Evolutionary conservation across 1,140 invertebrate species (phyloP), one percentile per base, ranked within the genome.

Genomic region (Megalopta genalis): DNA sequence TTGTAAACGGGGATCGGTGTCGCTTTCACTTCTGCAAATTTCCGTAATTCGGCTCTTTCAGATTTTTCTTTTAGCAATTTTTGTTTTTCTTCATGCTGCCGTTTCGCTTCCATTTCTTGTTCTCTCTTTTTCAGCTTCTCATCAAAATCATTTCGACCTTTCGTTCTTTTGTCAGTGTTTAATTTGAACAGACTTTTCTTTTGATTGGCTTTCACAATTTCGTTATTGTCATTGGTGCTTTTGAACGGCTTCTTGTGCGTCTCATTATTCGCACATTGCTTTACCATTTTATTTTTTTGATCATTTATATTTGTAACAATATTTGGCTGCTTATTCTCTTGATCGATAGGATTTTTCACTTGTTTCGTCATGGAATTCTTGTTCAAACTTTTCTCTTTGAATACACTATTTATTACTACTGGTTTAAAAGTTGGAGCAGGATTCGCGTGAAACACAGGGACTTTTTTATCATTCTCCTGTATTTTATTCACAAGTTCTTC

Each of bases 401-500:
- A 21, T 8, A 39, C 21, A 64, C 18, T 16, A 9, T 39, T 32
- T 10, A 39, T 18, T 6, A n/a, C 8, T 8, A 64, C 32, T 2
- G 62, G 32, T 39, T 64, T 64, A 37, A 92, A 91, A 25, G 85
- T 75, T 0, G 94, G 94, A 27, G 90, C 87, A 3, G 94, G 94
- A 71, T 94, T 94, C 1, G 94, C 94, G 77, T 93, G 93, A 79
- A 94, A 94, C 10, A 91, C 87, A 1, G 89, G 82, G 18, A 84
- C 27, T 65, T 92, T 92, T 52, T 92, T 92, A 46, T 93, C 89
- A 59, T 93, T 88, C 6, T 92, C 85, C 0, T 92, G 78, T 77
- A 93, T 90, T 83, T 94, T 92, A 54, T 94, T 93, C 0, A 94
- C 88, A 68, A 93, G 91, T 76, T 94, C 90, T 81, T 95, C 93